phyloP scores from a whole-genome alignment of 2,888 invertebrate species.

The Drosophila conformis region DNA sequence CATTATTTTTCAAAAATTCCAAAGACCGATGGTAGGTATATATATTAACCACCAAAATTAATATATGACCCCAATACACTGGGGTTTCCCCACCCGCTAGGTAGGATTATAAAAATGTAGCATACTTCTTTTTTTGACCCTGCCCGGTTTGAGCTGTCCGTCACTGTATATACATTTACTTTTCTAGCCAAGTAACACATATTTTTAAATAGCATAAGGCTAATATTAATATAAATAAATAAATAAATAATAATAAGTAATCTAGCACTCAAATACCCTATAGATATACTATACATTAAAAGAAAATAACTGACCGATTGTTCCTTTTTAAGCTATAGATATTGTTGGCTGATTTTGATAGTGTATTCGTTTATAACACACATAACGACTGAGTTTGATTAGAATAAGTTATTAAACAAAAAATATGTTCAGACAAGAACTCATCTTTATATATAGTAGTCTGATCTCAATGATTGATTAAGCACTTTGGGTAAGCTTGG shows the following conservation, averaged over 20 bases:
- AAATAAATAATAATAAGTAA: not conserved
- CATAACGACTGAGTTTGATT: not conserved
- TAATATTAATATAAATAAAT: not conserved
- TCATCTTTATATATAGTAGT: not conserved
- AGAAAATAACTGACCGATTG: not conserved
- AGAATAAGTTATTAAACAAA: not conserved
- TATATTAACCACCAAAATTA: too few species aligned
- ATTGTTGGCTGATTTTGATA: not conserved
- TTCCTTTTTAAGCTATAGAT: not conserved
- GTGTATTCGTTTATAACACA: too few species aligned
- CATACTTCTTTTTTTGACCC: too few species aligned
- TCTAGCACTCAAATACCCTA: not conserved
- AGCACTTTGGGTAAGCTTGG: not conserved
- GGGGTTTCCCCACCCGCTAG: too few species aligned
- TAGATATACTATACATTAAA: not conserved
- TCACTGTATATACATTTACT: not conserved
- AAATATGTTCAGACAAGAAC: not conserved
- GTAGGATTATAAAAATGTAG: too few species aligned
- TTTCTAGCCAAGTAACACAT: not conserved
- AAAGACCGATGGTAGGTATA: too few species aligned
- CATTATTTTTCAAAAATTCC: too few species aligned
- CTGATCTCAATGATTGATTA: not conserved
- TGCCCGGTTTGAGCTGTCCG: too few species aligned
- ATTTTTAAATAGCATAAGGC: accelerated
- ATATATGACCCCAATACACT: too few species aligned